These are phyloP conservation scores for Dryococelus australis DNA, from an alignment of 2,888 invertebrate species.

Conservation along the genomic window DNA sequence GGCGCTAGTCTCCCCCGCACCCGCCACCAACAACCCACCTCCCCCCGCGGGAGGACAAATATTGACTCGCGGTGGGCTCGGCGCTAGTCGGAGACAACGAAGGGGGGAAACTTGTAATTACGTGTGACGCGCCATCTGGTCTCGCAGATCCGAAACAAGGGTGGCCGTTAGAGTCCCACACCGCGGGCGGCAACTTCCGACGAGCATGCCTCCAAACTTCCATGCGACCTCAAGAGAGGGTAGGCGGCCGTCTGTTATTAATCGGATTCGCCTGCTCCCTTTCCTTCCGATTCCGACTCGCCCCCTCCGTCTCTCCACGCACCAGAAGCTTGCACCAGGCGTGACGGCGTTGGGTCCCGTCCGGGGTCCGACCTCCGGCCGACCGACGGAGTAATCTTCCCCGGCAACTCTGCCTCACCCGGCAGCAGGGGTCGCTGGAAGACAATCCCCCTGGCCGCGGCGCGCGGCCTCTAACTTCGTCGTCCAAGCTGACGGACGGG, in stretches of 20 bases:
- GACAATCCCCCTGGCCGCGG: neutral
- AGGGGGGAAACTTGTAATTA: neutral
- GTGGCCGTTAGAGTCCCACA: too few species aligned
- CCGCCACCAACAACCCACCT: neutral
- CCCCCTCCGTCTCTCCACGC: neutral
- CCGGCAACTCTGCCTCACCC: neutral
- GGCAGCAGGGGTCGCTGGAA: neutral
- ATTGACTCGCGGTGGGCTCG: neutral
- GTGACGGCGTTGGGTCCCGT: neutral
- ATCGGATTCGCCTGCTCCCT: neutral
- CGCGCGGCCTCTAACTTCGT: neutral
- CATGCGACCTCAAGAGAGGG: neutral
- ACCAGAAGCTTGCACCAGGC: too few species aligned
- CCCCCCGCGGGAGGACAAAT: neutral
- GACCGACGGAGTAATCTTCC: neutral
- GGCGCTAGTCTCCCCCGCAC: neutral
- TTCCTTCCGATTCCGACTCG: too few species aligned
- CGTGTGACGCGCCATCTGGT: constrained; percentile 3
- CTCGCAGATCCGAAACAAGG: neutral
- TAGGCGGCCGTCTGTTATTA: neutral
- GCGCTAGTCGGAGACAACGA: neutral
- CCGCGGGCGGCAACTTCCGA: neutral
- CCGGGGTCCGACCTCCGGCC: neutral
- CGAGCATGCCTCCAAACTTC: neutral
- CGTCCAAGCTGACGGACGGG: neutral